Evolutionary conservation across 2,113 vertebrate species (phyloP).

Genomic region (Suncus etruscus): DNA sequence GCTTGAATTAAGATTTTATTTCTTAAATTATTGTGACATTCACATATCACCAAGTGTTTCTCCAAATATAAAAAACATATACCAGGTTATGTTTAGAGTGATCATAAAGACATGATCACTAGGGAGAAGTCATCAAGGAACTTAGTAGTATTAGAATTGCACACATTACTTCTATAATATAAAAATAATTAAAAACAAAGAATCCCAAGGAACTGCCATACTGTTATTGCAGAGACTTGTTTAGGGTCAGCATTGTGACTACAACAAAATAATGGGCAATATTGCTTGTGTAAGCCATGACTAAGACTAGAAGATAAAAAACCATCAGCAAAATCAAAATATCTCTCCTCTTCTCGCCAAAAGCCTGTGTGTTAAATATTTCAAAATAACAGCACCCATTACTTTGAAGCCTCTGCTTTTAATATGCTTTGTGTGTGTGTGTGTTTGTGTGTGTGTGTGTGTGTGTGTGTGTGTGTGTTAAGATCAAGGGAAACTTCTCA

Average conservation of each 20-base stretch:
- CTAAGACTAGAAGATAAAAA: conserved; percentile 12
- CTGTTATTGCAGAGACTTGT: background rate
- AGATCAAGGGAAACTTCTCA: conserved; percentile 12
- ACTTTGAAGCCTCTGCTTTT: conserved; percentile 50
- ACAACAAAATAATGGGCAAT: conserved; percentile 9
- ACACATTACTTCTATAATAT: background rate
- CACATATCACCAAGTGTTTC: background rate
- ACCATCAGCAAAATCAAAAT: conserved; percentile 50
- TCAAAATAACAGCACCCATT: conserved; percentile 10
- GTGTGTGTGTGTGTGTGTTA: background rate
- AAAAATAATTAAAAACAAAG: background rate
- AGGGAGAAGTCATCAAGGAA: background rate
- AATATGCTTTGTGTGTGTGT: background rate
- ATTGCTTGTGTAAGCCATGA: conserved; percentile 51
- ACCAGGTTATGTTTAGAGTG: background rate
- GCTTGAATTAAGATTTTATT: conserved; percentile 57
- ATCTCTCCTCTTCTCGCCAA: background rate
- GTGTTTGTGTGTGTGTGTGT: too few relatives aligned
- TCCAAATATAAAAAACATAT: background rate
- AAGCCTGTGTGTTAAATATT: conserved; percentile 32
- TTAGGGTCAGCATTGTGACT: background rate
- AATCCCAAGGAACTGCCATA: background rate
- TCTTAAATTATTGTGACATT: conserved; percentile 36
- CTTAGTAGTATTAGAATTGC: background rate
- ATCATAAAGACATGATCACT: background rate